These are phyloP conservation scores for Anoplius nigerrimus DNA, from an alignment of 2,888 invertebrate genomes.

Conservation along the genomic window DNA sequence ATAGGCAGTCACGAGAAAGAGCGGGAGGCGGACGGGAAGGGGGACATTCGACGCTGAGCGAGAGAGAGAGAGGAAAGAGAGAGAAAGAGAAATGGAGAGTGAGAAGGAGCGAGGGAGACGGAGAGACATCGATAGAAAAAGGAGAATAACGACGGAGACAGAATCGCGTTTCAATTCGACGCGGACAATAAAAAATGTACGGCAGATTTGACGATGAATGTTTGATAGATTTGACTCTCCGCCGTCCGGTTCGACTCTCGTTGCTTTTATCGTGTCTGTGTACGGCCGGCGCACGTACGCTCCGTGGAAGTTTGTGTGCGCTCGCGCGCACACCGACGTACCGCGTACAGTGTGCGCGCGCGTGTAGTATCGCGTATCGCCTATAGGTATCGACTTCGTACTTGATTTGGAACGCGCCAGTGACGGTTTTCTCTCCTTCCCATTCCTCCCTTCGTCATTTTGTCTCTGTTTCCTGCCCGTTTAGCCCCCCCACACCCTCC, in stretches of 20 bases:
- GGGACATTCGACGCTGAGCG: constrained; percentile 4
- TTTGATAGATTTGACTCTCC: constrained; percentile 16
- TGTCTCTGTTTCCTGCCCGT: no score
- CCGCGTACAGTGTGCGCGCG: background rate
- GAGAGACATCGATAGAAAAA: constrained; percentile 6
- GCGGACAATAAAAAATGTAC: constrained; percentile 38
- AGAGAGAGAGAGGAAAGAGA: no score
- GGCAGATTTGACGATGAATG: constrained; percentile 19
- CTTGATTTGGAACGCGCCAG: constrained; percentile 11
- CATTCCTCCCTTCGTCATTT: background rate
- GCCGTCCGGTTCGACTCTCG: constrained; percentile 7
- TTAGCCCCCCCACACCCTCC: background rate
- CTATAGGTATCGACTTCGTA: background rate
- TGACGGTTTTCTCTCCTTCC: constrained; percentile 3
- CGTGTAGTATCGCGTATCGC: background rate
- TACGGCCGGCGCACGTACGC: background rate
- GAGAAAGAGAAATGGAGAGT: background rate
- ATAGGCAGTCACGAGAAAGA: constrained; percentile 2
- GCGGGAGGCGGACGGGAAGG: constrained; percentile 4
- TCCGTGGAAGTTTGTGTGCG: no score
- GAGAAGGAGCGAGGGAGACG: constrained; percentile 20
- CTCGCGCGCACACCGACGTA: background rate
- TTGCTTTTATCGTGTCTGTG: constrained; percentile 2
- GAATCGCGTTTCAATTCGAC: constrained; percentile 18
- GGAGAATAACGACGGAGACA: no score